These are phyloP conservation scores for Excalfactoria chinensis DNA, from an alignment of 2,113 vertebrate species.

Conservation along the genomic window DNA sequence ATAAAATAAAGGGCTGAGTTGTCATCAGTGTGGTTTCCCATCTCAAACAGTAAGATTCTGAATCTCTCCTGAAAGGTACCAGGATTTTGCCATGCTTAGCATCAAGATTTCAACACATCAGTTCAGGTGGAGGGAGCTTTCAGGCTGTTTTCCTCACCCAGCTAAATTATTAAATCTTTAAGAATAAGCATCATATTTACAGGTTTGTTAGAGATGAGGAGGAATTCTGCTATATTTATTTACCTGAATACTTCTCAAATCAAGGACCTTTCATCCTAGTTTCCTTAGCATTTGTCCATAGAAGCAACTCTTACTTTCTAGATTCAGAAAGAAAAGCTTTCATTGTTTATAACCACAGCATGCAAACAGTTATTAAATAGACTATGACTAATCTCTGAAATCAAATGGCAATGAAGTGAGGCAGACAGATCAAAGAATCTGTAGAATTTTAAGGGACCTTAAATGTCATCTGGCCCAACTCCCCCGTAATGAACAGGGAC, in stretches of 20 bases:
- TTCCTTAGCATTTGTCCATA: background rate
- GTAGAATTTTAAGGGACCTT: too few species aligned
- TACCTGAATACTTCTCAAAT: background rate
- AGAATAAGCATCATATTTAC: background rate
- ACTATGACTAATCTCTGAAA: background rate
- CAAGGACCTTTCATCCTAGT: background rate
- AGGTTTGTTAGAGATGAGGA: background rate
- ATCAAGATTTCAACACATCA: background rate
- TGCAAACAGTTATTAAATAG: background rate
- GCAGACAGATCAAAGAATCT: background rate
- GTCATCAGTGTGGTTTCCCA: accelerated
- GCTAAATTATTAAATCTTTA: background rate
- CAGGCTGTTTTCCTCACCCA: background rate
- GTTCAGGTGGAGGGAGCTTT: background rate
- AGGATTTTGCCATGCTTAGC: background rate
- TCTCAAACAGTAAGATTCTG: background rate
- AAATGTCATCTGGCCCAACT: too few species aligned
- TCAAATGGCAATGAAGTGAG: background rate
- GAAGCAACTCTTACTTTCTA: background rate
- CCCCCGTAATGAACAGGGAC: too few species aligned
- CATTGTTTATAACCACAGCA: background rate
- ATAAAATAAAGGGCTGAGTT: background rate
- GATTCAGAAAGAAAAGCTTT: background rate
- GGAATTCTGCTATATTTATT: background rate
- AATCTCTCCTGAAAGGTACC: background rate